Evolutionary conservation across 2,113 vertebrate genomes (phyloP).

Genomic region (Tapirus terrestris): DNA sequence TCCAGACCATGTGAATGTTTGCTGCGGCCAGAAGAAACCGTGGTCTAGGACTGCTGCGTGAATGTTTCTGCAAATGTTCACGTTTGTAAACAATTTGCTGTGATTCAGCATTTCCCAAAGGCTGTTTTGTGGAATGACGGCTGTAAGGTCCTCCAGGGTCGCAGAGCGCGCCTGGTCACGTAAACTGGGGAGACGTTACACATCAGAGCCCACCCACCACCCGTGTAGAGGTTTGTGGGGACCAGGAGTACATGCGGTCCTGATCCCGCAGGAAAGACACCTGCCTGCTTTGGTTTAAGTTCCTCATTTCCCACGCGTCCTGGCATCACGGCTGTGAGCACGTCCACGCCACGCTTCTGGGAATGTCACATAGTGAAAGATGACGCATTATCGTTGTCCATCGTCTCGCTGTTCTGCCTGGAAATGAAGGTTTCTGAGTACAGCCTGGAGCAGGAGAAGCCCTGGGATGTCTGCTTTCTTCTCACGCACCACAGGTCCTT

Average conservation of each 20-base stretch:
- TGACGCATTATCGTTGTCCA: constrained; percentile 86
- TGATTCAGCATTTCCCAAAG: fast-evolving
- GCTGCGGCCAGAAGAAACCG: fast-evolving
- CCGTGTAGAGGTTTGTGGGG: fast-evolving
- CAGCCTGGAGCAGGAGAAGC: constrained; percentile 77
- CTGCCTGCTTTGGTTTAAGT: fast-evolving
- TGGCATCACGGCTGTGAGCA: fast-evolving
- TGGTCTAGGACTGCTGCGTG: fast-evolving
- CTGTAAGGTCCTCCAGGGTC: fast-evolving
- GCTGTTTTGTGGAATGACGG: not conserved
- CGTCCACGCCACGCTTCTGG: fast-evolving
- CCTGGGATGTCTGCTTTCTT: constrained; percentile 79
- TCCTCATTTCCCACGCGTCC: fast-evolving
- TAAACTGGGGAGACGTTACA: fast-evolving
- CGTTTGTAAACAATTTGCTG: fast-evolving
- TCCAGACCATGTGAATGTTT: not conserved
- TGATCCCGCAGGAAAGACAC: fast-evolving
- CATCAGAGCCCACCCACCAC: fast-evolving
- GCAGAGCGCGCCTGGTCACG: fast-evolving
- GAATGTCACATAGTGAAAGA: constrained; percentile 90
- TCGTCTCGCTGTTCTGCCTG: constrained; percentile 84
- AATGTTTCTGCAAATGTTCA: fast-evolving
- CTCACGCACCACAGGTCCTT: constrained; percentile 88
- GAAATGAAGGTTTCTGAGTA: constrained; percentile 87
- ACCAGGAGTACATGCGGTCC: fast-evolving